phyloP scores from a whole-genome alignment of 2,113 vertebrate genomes.

The human region GRCh38 chr2:173256001-173256500 shows the following conservation, averaged over 20 bases:
- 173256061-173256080: not conserved
- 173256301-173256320: not conserved
- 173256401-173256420: not conserved
- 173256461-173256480: not conserved
- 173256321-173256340: constrained; percentile 34
- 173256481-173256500: too few species aligned
- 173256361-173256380: not conserved
- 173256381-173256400: not conserved
- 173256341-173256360: not conserved
- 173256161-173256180: constrained; percentile 9
- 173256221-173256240: constrained; percentile 53
- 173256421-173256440: not conserved
- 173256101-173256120: not conserved
- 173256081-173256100: not conserved
- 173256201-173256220: not conserved
- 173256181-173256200: constrained; percentile 50
- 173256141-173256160: not conserved
- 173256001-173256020: not conserved
- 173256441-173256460: not conserved
- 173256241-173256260: constrained; percentile 23
- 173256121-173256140: not conserved
- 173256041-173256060: constrained; percentile 39
- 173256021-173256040: not conserved
- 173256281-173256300: not conserved
- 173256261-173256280: not conserved